These are phyloP conservation scores for Hippocampus comes DNA, from an alignment of 2,113 vertebrate species.

Conservation along the genomic window DNA sequence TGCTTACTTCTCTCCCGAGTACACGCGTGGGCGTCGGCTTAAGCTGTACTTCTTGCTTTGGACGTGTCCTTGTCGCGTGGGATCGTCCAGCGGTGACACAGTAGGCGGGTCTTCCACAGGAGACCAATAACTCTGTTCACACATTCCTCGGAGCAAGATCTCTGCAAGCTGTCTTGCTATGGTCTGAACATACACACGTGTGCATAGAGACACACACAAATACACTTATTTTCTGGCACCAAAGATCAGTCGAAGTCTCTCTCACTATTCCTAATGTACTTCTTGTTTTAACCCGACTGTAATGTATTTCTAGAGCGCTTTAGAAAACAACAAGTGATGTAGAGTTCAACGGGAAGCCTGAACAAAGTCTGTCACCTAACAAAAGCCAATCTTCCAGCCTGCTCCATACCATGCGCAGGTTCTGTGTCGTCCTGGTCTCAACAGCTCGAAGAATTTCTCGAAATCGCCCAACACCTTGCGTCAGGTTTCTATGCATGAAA, in stretches of 20 bases:
- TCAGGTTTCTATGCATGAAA: conserved; percentile 81
- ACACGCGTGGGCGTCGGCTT: conserved; percentile 84
- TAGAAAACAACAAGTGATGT: not conserved
- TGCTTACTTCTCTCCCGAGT: conserved; percentile 93
- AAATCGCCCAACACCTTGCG: conserved; percentile 91
- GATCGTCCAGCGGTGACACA: conserved; percentile 89
- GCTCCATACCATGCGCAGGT: conserved; percentile 90
- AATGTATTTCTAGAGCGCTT: not conserved
- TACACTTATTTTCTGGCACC: not conserved
- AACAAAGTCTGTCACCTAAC: not conserved
- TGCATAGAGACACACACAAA: not conserved
- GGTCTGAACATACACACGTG: conserved; percentile 72
- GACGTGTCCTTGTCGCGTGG: conserved; percentile 78
- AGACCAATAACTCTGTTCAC: conserved; percentile 98
- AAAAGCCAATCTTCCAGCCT: not conserved
- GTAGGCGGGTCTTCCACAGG: conserved; percentile 91
- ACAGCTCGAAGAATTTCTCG: conserved; percentile 93
- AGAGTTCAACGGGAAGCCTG: not conserved
- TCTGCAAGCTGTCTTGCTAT: conserved; percentile 96
- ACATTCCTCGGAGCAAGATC: conserved; percentile 97
- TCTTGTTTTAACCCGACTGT: too few relatives aligned
- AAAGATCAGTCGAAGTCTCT: conserved; percentile 3
- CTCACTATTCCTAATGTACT: conserved; percentile 1
- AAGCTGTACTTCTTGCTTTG: conserved; percentile 83
- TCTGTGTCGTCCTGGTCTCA: conserved; percentile 96